Conservation (phyloP, 2,113 vertebrate genomes). For the Phalacrocorax brasilianus region DNA sequence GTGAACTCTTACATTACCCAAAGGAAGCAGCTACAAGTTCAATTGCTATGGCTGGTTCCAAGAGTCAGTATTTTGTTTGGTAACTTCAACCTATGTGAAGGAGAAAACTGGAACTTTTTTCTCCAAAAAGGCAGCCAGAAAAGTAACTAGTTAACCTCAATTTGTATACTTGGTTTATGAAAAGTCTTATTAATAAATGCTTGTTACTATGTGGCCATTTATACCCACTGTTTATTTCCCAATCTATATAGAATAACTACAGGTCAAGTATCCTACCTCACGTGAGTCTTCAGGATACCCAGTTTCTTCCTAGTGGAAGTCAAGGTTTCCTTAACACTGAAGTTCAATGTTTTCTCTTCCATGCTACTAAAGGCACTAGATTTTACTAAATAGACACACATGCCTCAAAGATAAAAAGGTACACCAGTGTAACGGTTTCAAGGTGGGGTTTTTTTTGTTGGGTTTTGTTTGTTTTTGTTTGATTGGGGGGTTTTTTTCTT, state of each 20-base stretch:
- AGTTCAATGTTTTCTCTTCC: neutral
- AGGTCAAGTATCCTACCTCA: neutral
- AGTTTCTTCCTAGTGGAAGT: neutral
- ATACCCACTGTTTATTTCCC: neutral
- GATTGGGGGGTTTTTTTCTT: neutral
- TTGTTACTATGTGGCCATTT: neutral
- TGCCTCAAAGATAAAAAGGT: neutral
- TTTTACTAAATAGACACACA: neutral
- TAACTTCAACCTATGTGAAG: accelerated
- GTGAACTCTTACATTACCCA: neutral
- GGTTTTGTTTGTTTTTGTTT: no score
- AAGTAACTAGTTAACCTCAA: neutral
- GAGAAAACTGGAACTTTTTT: neutral
- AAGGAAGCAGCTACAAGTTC: neutral
- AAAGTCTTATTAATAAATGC: neutral
- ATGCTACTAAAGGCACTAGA: neutral
- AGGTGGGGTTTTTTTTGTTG: no score
- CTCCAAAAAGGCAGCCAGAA: neutral
- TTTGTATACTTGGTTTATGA: neutral
- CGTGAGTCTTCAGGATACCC: neutral
- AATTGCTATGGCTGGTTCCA: neutral
- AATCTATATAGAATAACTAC: neutral
- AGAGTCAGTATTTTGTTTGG: neutral
- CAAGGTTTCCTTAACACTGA: neutral
- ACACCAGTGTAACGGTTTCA: neutral